Conservation (phyloP, 2,113 vertebrate species). For the Polypterus bichir region DNA sequence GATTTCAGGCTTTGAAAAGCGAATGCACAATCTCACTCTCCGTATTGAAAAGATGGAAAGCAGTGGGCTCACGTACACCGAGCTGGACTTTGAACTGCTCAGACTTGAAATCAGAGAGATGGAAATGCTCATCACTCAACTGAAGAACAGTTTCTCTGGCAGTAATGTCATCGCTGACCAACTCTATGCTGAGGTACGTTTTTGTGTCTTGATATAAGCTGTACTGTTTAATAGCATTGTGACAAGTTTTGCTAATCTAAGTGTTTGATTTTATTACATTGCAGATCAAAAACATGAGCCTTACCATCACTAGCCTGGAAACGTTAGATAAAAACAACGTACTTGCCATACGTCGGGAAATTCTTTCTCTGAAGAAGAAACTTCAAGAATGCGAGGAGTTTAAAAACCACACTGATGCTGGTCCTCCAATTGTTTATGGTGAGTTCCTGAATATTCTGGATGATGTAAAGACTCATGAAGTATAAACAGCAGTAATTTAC, state of each 20-base stretch:
- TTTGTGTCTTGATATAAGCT: no score
- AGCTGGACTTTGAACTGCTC: conserved; percentile 29
- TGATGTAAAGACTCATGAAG: no score
- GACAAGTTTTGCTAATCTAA: no score
- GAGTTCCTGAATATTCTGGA: conserved; percentile 6
- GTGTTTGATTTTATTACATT: neutral
- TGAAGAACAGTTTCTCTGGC: conserved; percentile 35
- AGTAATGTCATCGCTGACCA: conserved; percentile 29
- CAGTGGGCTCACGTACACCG: conserved; percentile 31
- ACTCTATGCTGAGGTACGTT: conserved; percentile 34
- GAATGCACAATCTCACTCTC: conserved; percentile 51
- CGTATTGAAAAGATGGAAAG: conserved; percentile 54
- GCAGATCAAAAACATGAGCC: conserved; percentile 51
- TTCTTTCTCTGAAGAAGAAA: conserved; percentile 45
- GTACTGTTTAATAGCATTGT: no score
- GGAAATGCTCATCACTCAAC: conserved; percentile 40
- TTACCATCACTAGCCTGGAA: conserved; percentile 48
- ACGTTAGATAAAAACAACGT: conserved; percentile 47
- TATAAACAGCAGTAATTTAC: no score
- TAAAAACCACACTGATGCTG: conserved; percentile 24
- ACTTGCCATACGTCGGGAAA: conserved; percentile 41
- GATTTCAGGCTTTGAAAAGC: conserved; percentile 29
- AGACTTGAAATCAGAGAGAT: conserved; percentile 48
- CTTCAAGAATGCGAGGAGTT: conserved; percentile 44
- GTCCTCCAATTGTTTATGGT: conserved; percentile 4